These are phyloP conservation scores for Hermaeophaga mercurialis DNA, from an alignment of 2,888 invertebrate genomes.

Conservation along the genomic window DNA sequence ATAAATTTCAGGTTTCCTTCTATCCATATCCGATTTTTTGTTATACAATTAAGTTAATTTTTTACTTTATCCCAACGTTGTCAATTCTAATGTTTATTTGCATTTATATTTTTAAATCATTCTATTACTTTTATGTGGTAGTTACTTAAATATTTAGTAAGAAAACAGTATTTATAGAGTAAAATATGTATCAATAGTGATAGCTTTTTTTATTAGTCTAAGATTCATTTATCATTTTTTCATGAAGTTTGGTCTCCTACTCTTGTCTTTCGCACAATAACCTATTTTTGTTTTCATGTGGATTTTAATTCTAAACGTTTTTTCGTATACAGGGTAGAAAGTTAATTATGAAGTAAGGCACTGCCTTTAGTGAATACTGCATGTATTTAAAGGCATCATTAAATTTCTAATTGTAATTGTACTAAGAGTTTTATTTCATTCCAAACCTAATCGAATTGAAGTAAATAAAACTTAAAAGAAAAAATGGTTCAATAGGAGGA, in stretches of 20 bases:
- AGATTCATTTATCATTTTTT: constrained; percentile 20
- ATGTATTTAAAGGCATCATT: constrained; percentile 38
- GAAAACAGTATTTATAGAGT: constrained; percentile 37
- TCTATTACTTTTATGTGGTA: constrained; percentile 15
- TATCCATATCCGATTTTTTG: background rate
- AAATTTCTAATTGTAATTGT: constrained; percentile 34
- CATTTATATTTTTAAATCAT: constrained; percentile 2
- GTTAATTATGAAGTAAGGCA: constrained; percentile 34
- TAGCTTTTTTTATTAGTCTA: constrained; percentile 25
- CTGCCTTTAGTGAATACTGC: constrained; percentile 36
- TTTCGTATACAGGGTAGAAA: constrained; percentile 39
- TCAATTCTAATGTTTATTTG: constrained; percentile 4
- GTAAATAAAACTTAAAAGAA: no score
- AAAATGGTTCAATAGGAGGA: no score
- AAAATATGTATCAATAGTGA: constrained; percentile 27
- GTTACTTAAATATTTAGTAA: constrained; percentile 34
- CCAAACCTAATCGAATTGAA: no score
- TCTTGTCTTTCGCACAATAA: constrained; percentile 34
- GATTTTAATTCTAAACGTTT: constrained; percentile 28
- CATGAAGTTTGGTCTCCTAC: constrained; percentile 26
- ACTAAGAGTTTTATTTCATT: no score
- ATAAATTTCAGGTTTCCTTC: constrained; percentile 3
- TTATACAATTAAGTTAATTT: background rate
- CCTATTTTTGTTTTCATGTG: constrained; percentile 19
- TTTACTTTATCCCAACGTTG: constrained; percentile 13